Percentiles rank a stretch among this genome's conserved stretches.
These are phyloP conservation scores for Thamnophis sirtalis DNA, from an alignment of 2,113 vertebrate species.

Conservation along the genomic window DNA sequence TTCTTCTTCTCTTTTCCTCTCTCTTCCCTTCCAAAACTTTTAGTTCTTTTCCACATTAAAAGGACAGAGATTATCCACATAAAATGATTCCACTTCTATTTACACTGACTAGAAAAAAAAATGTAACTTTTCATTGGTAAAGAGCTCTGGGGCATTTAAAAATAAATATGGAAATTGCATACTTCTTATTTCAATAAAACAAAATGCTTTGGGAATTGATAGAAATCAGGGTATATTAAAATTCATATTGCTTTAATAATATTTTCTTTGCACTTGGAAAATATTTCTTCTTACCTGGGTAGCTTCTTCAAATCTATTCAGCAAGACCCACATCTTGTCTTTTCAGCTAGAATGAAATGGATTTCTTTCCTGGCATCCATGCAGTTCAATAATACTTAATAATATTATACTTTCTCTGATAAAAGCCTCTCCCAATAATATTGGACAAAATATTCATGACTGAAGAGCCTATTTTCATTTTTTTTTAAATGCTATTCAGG, in stretches of 20 bases:
- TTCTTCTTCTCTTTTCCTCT: neutral
- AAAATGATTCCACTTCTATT: constrained; percentile 28
- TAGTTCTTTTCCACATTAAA: neutral
- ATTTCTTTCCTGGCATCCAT: neutral
- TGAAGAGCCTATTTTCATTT: constrained; percentile 22
- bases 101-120: neutral
- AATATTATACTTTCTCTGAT: constrained; percentile 3
- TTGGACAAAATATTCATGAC: constrained; percentile 23
- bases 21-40: neutral
- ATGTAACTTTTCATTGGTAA: neutral
- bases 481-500: neutral
- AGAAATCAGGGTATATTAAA: constrained; percentile 25
- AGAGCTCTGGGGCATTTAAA: constrained; percentile 24
- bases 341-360: constrained; percentile 22
- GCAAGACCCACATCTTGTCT: constrained; percentile 21
- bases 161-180: constrained; percentile 22
- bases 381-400: constrained; percentile 23
- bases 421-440: neutral
- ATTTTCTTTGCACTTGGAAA: constrained; percentile 43
- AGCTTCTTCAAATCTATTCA: constrained; percentile 36
- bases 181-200: constrained; percentile 30
- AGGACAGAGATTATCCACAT: constrained; percentile 10
- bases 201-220: constrained; percentile 18
- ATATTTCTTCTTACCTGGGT: constrained; percentile 1
- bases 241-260: constrained; percentile 31